Conservation (phyloP, 53 echinoderm and acorn worm genomes). For the Echinometra lucunter region DNA sequence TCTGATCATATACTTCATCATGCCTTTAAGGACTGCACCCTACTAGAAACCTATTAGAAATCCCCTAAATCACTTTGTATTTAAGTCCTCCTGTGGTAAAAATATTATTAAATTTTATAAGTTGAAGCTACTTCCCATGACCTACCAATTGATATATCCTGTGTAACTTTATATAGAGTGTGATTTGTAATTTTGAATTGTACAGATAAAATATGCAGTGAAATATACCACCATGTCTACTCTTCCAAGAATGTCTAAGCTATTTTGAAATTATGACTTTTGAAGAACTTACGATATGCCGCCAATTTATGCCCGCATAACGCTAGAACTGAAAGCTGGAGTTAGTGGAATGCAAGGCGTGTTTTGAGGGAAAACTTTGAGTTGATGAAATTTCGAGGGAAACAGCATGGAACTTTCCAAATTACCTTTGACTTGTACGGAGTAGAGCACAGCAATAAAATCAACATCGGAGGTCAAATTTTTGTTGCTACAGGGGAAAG, state of each 20-base stretch:
- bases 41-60: background rate
- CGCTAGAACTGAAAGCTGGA: constrained; percentile 1
- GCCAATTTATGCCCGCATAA: background rate
- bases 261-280: background rate
- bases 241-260: background rate
- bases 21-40: background rate
- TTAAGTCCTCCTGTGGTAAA: too few species aligned
- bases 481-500: constrained; percentile 46
- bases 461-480: constrained; percentile 55
- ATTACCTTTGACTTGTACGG: constrained; percentile 48
- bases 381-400: constrained; percentile 37
- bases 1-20: background rate
- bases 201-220: background rate
- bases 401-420: constrained; percentile 40
- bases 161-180: background rate
- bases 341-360: constrained; percentile 2
- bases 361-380: constrained; percentile 39
- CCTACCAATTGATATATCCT: too few species aligned
- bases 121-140: too few species aligned
- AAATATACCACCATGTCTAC: background rate
- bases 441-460: constrained; percentile 38
- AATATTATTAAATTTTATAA: too few species aligned
- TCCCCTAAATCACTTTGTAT: background rate
- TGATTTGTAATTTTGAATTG: too few species aligned
- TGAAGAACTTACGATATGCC: background rate